Evolutionary conservation across 2,888 invertebrate genomes (phyloP), one percentile per base, ranked within the genome.

Genomic region (Liopterus haemorrhoidalis): DNA sequence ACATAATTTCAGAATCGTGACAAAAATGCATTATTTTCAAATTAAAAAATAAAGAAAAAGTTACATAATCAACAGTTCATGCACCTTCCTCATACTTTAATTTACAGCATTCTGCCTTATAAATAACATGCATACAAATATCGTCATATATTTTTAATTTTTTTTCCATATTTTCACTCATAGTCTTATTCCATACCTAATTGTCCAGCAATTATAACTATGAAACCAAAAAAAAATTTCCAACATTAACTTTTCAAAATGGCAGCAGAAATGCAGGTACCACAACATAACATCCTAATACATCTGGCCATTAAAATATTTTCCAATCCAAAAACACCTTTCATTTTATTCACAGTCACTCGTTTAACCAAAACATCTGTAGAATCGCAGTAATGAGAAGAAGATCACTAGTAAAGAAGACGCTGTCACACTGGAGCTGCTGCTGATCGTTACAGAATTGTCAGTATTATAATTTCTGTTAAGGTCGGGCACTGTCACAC

Each of bases 241-340:
- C 15, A 33, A 33, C 33, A 33, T 33, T 5, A 38, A 14, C n/a
- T 28, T 19, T 19, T 9, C 22, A 15, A 21, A 22, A 21, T 41
- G 41, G 32, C 32, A 20, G 41, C 41, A 32, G 32, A 22, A 36
- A 24, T 33, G 35, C 33, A 41, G 41, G 33, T 41, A 24, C 35
- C 27, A 36, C 6, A 33, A 41, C 35, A 33, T 41, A 41, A 41
- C 35, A 33, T n/a, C n/a, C n/a, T n/a, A n/a, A n/a, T n/a, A n/a
- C n/a, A n/a, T n/a, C n/a, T n/a, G n/a, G n/a, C n/a, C n/a, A n/a
- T n/a, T n/a, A n/a, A n/a, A n/a, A n/a, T n/a, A n/a, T n/a, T n/a
- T n/a, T n/a, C n/a, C n/a, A n/a, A n/a, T n/a, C n/a, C n/a, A n/a
- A n/a, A n/a, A n/a, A n/a, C n/a, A n/a, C n/a, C n/a, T n/a, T n/a